Evolutionary conservation across 2,888 invertebrate genomes (phyloP).

Genomic region (Drosophila flavopinicola): DNA sequence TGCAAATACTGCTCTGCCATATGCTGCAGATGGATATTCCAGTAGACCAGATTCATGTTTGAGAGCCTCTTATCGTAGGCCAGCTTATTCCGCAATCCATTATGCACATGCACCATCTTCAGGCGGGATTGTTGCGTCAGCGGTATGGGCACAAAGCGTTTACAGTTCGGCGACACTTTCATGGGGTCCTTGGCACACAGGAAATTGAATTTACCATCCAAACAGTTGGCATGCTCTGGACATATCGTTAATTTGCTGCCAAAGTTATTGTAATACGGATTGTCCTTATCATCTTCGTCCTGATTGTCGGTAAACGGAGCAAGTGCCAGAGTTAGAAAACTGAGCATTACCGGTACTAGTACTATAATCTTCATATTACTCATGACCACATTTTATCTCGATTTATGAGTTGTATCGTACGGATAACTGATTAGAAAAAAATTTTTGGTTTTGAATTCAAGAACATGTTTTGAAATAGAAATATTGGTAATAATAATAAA

Average conservation of each 20-base stretch:
- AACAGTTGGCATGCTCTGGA: conserved; percentile 11
- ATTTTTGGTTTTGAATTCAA: too few relatives aligned
- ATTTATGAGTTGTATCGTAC: neutral
- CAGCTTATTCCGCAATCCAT: conserved; percentile 51
- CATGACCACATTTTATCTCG: neutral
- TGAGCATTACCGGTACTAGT: neutral
- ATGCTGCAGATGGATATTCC: conserved; percentile 39
- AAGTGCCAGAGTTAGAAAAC: neutral
- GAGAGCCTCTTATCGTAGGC: conserved; percentile 24
- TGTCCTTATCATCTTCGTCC: neutral
- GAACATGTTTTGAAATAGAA: too few relatives aligned
- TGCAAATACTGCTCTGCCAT: conserved; percentile 54
- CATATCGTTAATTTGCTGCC: conserved; percentile 33
- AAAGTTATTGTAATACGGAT: conserved; percentile 48
- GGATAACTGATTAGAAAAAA: neutral
- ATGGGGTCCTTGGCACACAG: conserved; percentile 14
- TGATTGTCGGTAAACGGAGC: accelerated
- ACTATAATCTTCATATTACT: conserved; percentile 8
- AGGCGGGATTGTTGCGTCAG: neutral
- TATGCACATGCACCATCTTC: conserved; percentile 39
- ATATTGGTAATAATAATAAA: too few relatives aligned
- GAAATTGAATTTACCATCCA: conserved; percentile 38
- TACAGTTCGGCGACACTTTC: conserved; percentile 2
- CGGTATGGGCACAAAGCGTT: conserved; percentile 27
- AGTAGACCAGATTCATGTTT: conserved; percentile 58